Base-by-base conservation (phyloP, 1,140 invertebrate genomes). In the Drosophila eugracilis region DNA sequence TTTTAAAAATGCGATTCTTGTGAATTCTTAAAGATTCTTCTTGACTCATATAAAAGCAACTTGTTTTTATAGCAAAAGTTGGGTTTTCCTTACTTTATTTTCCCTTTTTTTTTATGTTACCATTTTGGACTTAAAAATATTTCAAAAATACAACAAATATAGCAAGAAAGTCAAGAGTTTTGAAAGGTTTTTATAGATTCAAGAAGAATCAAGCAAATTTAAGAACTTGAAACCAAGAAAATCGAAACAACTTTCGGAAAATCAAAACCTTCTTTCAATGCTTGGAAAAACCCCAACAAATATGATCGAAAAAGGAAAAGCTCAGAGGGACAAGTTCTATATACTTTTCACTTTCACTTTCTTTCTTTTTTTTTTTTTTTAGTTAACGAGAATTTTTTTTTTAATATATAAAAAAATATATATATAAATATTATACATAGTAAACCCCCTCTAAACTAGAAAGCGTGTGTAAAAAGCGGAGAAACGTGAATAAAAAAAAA, bases 341-440 rank as follows among this genome's bases (percentile, higher is more conserved):
- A n/a, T n/a, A n/a, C n/a, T n/a, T n/a, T n/a, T n/a, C n/a, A n/a
- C n/a, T n/a, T n/a, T n/a, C n/a, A n/a, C n/a, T 36, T 3, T 6
- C 4, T 44, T 52, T 54, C n/a, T 74, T 62, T 79, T 78, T 78
- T 79, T 69, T 84, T 78, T 75, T 30, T 12, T 60, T 42, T 86
- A 86, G 83, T 67, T 67, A 78, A 86, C 80, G 75, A 50, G 3
- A 59, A 30, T 76, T 67, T 78, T 76, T 76, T 76, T 75, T 79
- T n/a, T n/a, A n/a, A n/a, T n/a, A n/a, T n/a, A n/a, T n/a, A n/a
- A n/a, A n/a, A n/a, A 49, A 30, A 47, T 9, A 41, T 22, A 63
- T 65, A 60, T 45, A 66, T 32, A 32, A 12, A 12, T 0, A 32
- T 12, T 32, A 32, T n/a, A n/a, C n/a, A 59, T 65, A 59, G 26